These are phyloP conservation scores for Megamerina dolium DNA, from an alignment of 2,888 invertebrate species.

Conservation along the genomic window DNA sequence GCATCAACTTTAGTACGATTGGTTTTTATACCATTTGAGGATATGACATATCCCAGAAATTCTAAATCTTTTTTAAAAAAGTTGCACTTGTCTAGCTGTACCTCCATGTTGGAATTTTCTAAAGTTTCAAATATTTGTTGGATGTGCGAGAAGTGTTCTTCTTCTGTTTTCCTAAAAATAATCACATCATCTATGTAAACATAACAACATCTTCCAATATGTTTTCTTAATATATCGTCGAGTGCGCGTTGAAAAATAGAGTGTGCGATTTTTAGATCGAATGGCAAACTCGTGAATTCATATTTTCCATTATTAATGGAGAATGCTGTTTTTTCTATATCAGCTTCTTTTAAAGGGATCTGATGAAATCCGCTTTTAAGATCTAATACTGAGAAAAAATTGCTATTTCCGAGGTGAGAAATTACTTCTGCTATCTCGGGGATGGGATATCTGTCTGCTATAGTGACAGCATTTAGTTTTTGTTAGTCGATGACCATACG, in stretches of 20 bases:
- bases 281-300: conserved; percentile 11
- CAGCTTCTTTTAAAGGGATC: no score
- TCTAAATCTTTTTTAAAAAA: not conserved
- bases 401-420: conserved; percentile 1
- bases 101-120: not conserved
- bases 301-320: no score
- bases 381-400: conserved; percentile 12
- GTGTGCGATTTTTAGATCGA: conserved; percentile 7
- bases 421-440: no score
- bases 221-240: conserved; percentile 4
- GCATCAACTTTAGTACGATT: conserved; percentile 11
- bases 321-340: no score
- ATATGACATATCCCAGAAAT: conserved; percentile 2
- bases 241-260: conserved; percentile 10
- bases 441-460: no score
- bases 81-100: not conserved
- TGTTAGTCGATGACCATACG: conserved; percentile 5
- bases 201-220: conserved; percentile 5
- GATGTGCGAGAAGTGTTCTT: no score
- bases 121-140: not conserved
- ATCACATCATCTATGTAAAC: conserved; percentile 13
- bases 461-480: conserved; percentile 6
- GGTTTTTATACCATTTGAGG: conserved; percentile 10
- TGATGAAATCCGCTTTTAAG: no score
- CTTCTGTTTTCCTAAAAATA: no score